A percentile compares a stretch with the other conserved stretches of the same genome.
Evolutionary conservation across 2,797 vertebrate species (phyloP).

Genomic region (Chaetophractus vellerosus): DNA sequence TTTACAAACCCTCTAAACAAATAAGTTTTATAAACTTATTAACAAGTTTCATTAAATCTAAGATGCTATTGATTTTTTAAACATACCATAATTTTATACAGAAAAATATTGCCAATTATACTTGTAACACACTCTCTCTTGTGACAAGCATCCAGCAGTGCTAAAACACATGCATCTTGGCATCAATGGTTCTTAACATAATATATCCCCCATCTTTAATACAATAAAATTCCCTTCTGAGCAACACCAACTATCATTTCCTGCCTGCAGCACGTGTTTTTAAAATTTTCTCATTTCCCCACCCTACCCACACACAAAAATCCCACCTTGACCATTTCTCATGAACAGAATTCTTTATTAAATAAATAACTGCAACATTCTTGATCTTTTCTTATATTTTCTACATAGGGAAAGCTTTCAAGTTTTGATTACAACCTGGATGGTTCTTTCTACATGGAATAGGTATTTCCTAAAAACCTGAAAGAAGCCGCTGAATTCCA

Average conservation of each 20-base stretch:
- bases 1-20: too few relatives aligned
- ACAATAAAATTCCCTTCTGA: neutral
- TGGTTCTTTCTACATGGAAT: neutral
- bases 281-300: neutral
- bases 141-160: neutral
- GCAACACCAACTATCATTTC: neutral
- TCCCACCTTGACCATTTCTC: neutral
- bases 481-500: neutral
- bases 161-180: neutral
- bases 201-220: neutral
- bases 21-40: too few relatives aligned
- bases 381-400: neutral
- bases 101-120: conserved; percentile 2
- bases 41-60: too few relatives aligned
- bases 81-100: neutral
- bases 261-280: neutral
- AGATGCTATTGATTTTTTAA: too few relatives aligned
- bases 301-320: neutral
- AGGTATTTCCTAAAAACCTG: neutral
- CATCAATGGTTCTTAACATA: neutral
- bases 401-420: neutral
- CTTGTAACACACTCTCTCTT: neutral
- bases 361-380: conserved; percentile 1
- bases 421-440: neutral
- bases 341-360: neutral